Base-by-base conservation (phyloP, 2,888 invertebrate species). In the Mactromeris polynyma region DNA sequence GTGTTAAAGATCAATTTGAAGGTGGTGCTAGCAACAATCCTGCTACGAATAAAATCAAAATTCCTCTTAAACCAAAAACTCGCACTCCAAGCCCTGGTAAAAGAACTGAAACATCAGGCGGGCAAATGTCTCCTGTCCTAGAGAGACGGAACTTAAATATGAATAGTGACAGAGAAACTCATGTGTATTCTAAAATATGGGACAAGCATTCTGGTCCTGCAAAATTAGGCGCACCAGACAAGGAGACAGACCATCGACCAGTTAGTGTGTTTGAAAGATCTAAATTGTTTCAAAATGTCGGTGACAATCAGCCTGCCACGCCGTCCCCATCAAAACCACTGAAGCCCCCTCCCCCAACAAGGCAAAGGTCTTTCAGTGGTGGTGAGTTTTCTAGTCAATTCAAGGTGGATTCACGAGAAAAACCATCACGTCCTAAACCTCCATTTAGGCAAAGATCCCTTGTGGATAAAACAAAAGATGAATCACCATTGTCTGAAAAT, bases 231-330 rank as follows among this genome's bases (percentile, higher is more conserved):
- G 81, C 81, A 14, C 86, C 83, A 26, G 51, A 85, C 6, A 73
- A 26, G 69, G 79, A 81, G 21, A 58, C 58, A 21, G 64, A 82
- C 38, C 42, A 38, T 19, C 88, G 88, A 86, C 87, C 90, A 82
- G 93, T 93, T 11, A 93, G 91, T 91, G 94, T 95, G 17, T 88
- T 91, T 78, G 86, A 90, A 54, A 90, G 93, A 88, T 89, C 93
- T 51, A 93, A 94, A 91, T 90, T 93, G 89, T 94, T 94, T 93
- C 93, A 93, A 77, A 88, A 86, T 69, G 83, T 69, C 21, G 38
- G 73, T 38, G 42, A 46, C 33, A 78, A 46, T 46, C 51, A 83
- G 40, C 33, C 19, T 58, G 64, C 58, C 19, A 26, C 82, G 0
- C 38, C 80, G 33, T 87, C 89, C 33, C 81, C 42, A 31, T 58